Evolutionary conservation across 2,113 vertebrate genomes (phyloP).

Genomic region (Taurulus bubalis): DNA sequence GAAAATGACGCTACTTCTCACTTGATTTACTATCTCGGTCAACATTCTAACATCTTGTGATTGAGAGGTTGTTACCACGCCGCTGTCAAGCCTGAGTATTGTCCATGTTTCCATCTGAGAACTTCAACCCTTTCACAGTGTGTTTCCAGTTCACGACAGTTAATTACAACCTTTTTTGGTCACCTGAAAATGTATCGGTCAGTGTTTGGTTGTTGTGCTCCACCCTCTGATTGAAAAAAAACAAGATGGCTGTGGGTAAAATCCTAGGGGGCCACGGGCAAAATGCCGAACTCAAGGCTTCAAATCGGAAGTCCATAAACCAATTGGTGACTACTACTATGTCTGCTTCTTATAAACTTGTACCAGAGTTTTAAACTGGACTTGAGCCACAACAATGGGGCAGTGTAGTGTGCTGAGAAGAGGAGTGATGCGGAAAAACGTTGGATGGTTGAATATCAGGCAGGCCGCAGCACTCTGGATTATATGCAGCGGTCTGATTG

Average conservation of each 20-base stretch:
- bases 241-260: neutral
- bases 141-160: too few species aligned
- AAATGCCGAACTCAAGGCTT: neutral
- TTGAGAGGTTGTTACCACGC: neutral
- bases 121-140: neutral
- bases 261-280: too few species aligned
- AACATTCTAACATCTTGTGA: neutral
- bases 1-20: neutral
- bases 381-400: neutral
- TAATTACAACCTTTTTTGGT: neutral
- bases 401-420: neutral
- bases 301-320: neutral
- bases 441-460: neutral
- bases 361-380: neutral
- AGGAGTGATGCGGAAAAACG: neutral
- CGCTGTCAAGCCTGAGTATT: neutral
- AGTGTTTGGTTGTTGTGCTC: neutral
- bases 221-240: neutral
- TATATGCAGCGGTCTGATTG: neutral
- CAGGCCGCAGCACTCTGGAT: neutral
- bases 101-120: neutral
- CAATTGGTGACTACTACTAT: neutral
- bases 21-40: neutral
- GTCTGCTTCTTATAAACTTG: neutral
- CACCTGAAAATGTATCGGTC: neutral